phyloP scores from a whole-genome alignment of 2,888 invertebrate species.

The Pammene fasciana region DNA sequence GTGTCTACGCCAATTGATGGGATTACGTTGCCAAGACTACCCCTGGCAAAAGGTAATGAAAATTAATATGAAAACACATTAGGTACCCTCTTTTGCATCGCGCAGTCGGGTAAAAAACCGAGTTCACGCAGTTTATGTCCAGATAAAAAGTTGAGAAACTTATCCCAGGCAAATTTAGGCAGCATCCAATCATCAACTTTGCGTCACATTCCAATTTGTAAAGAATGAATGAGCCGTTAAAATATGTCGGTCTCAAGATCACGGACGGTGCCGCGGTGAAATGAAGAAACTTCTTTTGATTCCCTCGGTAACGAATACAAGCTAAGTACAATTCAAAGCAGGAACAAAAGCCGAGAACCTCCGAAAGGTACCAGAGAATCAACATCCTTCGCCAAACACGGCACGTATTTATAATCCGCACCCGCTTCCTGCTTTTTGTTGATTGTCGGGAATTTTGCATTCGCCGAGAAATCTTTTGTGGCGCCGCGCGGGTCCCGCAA shows the following conservation, averaged over 20 bases:
- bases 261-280: neutral
- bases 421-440: constrained; percentile 79
- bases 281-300: constrained; percentile 2
- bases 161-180: neutral
- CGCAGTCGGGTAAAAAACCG: no score
- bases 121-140: no score
- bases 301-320: constrained; percentile 36
- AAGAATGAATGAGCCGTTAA: neutral
- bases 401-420: constrained; percentile 79
- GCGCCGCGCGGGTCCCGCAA: neutral
- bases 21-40: no score
- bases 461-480: constrained; percentile 38
- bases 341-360: constrained; percentile 65
- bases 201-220: neutral
- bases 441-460: constrained; percentile 51
- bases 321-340: constrained; percentile 65
- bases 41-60: no score
- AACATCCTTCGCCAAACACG: constrained; percentile 73
- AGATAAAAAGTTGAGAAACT: no score
- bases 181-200: neutral
- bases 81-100: no score
- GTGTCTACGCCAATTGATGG: no score
- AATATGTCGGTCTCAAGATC: neutral
- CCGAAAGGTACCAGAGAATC: constrained; percentile 62
- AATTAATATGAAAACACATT: no score